Percentiles rank a stretch among this genome's conserved stretches.
Evolutionary conservation across 2,888 invertebrate species (phyloP).

Genomic region (Lamproptera curius): DNA sequence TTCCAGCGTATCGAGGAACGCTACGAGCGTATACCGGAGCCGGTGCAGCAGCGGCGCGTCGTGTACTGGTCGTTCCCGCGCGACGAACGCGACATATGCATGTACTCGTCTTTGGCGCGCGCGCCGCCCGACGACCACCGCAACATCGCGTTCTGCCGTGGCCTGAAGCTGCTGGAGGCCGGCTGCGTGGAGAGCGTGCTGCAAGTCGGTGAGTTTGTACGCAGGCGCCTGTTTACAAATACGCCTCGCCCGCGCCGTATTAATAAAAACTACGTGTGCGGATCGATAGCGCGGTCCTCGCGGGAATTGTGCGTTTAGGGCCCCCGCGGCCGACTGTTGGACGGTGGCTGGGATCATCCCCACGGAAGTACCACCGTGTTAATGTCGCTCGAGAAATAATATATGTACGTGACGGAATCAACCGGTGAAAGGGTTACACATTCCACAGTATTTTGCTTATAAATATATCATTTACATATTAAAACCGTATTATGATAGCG

Average conservation of each 20-base stretch:
- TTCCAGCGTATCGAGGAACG: conserved; percentile 92
- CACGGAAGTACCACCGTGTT: too few species aligned
- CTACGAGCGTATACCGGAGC: conserved; percentile 92
- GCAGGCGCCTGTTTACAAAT: conserved; percentile 78
- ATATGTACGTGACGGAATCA: too few species aligned
- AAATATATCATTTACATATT: too few species aligned
- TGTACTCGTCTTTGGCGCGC: conserved; percentile 88
- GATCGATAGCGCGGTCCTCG: conserved; percentile 75
- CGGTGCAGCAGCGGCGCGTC: conserved; percentile 89
- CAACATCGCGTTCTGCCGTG: conserved; percentile 91
- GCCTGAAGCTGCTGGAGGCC: conserved; percentile 88
- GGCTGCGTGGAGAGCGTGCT: conserved; percentile 91
- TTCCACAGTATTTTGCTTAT: too few species aligned
- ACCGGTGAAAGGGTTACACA: too few species aligned
- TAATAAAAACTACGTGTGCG: conserved; percentile 77
- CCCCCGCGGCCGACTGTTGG: conserved; percentile 30
- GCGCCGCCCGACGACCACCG: conserved; percentile 83
- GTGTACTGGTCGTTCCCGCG: conserved; percentile 94
- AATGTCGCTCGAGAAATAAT: too few species aligned
- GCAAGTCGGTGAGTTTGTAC: conserved; percentile 89
- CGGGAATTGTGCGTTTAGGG: conserved; percentile 76
- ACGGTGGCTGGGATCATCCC: conserved; percentile 49
- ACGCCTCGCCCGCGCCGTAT: conserved; percentile 68
- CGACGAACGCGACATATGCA: conserved; percentile 92
- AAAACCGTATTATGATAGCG: too few species aligned